These are phyloP conservation scores for Herpailurus yagouaroundi DNA, from an alignment of 2,113 vertebrate species.

Conservation along the genomic window DNA sequence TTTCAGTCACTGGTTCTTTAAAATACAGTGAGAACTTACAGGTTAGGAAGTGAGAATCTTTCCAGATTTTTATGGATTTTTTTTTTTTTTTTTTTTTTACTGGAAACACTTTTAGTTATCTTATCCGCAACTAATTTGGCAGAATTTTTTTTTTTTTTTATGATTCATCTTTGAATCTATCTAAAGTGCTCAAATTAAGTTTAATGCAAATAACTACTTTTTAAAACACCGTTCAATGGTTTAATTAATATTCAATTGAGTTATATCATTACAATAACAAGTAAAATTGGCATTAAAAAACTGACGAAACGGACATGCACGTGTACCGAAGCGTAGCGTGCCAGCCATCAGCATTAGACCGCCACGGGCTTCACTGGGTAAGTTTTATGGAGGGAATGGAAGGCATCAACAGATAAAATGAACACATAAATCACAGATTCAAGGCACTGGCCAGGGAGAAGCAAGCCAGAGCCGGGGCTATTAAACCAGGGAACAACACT, in stretches of 20 bases:
- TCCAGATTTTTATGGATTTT: neutral
- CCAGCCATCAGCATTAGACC: neutral
- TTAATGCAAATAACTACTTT: neutral
- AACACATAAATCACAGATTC: no score
- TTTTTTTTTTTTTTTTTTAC: neutral
- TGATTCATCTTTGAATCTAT: neutral
- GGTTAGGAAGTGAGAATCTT: neutral
- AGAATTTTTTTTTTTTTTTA: neutral
- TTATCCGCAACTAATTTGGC: neutral
- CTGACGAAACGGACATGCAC: neutral
- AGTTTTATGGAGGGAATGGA: neutral
- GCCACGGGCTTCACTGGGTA: neutral
- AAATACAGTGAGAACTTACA: neutral
- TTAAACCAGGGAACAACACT: neutral
- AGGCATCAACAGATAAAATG: neutral
- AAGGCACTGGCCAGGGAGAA: neutral
- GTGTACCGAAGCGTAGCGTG: accelerated
- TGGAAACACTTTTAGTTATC: neutral
- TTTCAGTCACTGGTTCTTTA: neutral
- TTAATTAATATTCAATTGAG: neutral
- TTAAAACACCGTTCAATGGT: neutral
- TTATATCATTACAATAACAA: neutral
- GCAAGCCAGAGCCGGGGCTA: neutral
- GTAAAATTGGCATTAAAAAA: neutral
- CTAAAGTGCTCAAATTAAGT: slow-evolving; percentile 5